phyloP scores from a whole-genome alignment of 2,888 invertebrate genomes.

The Plagodis pulveraria region DNA sequence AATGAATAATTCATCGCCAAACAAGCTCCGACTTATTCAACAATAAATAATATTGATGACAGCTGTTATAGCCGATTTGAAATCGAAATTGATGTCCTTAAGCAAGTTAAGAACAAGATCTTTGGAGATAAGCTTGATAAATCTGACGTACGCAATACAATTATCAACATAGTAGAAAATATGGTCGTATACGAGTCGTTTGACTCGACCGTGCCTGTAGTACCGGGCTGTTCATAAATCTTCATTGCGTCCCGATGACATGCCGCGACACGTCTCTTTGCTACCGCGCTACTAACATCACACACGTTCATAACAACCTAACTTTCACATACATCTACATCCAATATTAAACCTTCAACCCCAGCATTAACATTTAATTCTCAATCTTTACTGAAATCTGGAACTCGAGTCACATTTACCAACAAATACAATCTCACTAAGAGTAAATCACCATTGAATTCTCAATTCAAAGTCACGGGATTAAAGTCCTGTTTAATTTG shows the following conservation, averaged over 20 bases:
- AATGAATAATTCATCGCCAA: constrained; percentile 8
- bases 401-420: constrained; percentile 65
- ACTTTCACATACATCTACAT: constrained; percentile 38
- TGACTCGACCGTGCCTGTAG: constrained; percentile 60
- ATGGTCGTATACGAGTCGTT: constrained; percentile 55
- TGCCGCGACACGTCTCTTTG: constrained; percentile 81
- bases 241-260: constrained; percentile 84
- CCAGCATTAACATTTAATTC: constrained; percentile 33
- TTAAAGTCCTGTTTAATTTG: constrained; percentile 61
- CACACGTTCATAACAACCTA: constrained; percentile 54
- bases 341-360: constrained; percentile 41
- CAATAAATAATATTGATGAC: constrained; percentile 25
- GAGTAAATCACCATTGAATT: constrained; percentile 49
- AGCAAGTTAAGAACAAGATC: constrained; percentile 38
- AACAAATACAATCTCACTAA: constrained; percentile 64
- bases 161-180: constrained; percentile 66
- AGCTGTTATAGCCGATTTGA: constrained; percentile 28
- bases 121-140: constrained; percentile 43
- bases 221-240: constrained; percentile 81
- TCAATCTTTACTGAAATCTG: constrained; percentile 24
- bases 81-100: constrained; percentile 33
- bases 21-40: constrained; percentile 15
- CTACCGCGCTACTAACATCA: constrained; percentile 73
- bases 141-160: constrained; percentile 55
- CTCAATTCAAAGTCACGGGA: constrained; percentile 49